Evolutionary conservation across 2,888 invertebrate genomes (phyloP).

Genomic region (Stegophylla sp.): DNA sequence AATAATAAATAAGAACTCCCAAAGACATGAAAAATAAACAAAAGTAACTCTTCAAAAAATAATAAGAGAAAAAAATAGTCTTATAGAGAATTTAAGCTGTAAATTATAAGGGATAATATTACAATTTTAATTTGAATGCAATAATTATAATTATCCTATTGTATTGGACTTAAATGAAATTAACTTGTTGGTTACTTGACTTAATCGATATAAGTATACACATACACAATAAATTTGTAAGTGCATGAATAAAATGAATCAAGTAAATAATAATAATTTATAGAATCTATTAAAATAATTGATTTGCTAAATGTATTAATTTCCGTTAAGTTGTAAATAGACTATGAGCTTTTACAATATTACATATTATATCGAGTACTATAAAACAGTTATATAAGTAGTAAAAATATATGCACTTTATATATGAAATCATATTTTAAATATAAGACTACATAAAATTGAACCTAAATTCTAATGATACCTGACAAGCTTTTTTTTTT

Average conservation of each 20-base stretch:
- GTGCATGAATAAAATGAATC: too few species aligned
- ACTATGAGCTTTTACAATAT: conserved; percentile 8
- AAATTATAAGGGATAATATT: neutral
- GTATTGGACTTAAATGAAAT: neutral
- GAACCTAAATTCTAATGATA: conserved; percentile 20
- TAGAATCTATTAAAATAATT: conserved; percentile 14
- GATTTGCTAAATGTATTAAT: neutral
- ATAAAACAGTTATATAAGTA: conserved; percentile 46
- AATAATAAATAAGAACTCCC: neutral
- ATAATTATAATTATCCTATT: neutral
- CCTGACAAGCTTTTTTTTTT: neutral
- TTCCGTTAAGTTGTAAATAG: neutral
- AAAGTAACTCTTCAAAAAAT: neutral
- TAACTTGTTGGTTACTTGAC: neutral
- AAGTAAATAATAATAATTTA: neutral
- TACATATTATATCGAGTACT: neutral
- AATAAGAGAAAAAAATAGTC: neutral
- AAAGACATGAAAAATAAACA: neutral
- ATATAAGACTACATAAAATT: conserved; percentile 37
- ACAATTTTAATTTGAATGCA: neutral
- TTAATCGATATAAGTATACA: neutral
- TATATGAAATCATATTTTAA: conserved; percentile 30
- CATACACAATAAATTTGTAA: neutral
- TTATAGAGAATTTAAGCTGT: neutral
- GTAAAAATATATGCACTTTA: conserved; percentile 44